Percentiles rank a stretch among this genome's conserved stretches.
Evolutionary conservation across 2,797 vertebrate species (phyloP).

Genomic region (Cuniculus paca): DNA sequence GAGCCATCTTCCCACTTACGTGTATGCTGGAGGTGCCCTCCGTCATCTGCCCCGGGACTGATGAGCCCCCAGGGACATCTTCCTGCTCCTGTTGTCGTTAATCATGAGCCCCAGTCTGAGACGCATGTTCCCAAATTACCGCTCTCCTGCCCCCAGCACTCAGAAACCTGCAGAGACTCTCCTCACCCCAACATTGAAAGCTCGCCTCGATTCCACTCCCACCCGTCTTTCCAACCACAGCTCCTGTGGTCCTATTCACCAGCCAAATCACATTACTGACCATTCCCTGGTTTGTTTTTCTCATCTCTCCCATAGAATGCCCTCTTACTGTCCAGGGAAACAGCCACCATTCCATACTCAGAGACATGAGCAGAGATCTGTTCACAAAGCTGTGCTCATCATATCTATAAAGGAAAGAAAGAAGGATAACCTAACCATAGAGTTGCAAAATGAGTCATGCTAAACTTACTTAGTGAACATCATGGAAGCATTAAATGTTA

Average conservation of each 20-base stretch:
- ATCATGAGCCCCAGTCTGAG: neutral
- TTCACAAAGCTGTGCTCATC: neutral
- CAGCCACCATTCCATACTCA: neutral
- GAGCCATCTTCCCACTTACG: rapidly evolving
- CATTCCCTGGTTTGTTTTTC: neutral
- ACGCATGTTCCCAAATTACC: neutral
- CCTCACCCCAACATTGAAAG: neutral
- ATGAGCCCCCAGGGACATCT: neutral
- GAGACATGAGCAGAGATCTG: neutral
- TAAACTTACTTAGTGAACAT: neutral
- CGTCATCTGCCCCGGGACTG: neutral
- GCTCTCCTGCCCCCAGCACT: too few relatives aligned
- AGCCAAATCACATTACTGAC: neutral
- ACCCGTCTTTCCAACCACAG: neutral
- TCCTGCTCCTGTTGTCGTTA: neutral
- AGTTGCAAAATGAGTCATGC: neutral
- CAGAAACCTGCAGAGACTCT: neutral
- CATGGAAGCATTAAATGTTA: neutral
- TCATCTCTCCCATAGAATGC: neutral
- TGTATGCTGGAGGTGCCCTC: rapidly evolving
- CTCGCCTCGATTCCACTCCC: neutral
- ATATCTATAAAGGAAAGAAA: neutral
- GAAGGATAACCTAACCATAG: neutral
- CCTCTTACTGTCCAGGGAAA: neutral
- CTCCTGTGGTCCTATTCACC: neutral